Percentiles rank a stretch among this genome's conserved stretches.
Evolutionary conservation across 2,888 invertebrate genomes (phyloP).

Genomic region (Galerucella calmariensis): DNA sequence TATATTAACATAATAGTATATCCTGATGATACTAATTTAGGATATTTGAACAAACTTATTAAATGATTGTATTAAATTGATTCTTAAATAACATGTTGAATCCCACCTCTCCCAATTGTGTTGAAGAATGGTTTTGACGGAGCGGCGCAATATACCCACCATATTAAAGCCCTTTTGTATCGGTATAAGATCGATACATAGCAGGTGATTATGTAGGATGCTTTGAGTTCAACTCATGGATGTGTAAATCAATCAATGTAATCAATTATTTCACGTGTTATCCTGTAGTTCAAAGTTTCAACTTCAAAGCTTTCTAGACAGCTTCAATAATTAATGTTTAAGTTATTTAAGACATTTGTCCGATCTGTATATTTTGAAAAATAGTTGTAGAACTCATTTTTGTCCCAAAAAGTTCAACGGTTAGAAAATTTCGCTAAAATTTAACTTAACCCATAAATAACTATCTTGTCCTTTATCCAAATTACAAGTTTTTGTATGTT

Average conservation of each 20-base stretch:
- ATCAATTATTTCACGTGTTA: neutral
- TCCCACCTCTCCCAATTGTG: neutral
- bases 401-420: no score
- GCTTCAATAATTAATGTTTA: neutral
- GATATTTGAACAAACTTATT: no score
- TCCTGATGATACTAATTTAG: no score
- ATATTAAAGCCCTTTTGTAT: slow-evolving; percentile 11
- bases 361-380: no score
- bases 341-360: no score
- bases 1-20: no score
- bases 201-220: slow-evolving; percentile 7
- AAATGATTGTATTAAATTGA: no score
- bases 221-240: neutral
- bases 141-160: slow-evolving; percentile 3
- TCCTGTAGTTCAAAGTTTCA: neutral
- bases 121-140: neutral
- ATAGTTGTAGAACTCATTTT: no score
- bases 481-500: no score
- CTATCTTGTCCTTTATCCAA: no score
- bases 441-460: no score
- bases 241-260: neutral
- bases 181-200: slow-evolving; percentile 11
- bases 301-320: neutral
- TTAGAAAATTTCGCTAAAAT: no score
- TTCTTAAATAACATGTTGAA: neutral